These are phyloP conservation scores for Spilarctia lutea DNA, from an alignment of 2,888 invertebrate species.

Conservation along the genomic window DNA sequence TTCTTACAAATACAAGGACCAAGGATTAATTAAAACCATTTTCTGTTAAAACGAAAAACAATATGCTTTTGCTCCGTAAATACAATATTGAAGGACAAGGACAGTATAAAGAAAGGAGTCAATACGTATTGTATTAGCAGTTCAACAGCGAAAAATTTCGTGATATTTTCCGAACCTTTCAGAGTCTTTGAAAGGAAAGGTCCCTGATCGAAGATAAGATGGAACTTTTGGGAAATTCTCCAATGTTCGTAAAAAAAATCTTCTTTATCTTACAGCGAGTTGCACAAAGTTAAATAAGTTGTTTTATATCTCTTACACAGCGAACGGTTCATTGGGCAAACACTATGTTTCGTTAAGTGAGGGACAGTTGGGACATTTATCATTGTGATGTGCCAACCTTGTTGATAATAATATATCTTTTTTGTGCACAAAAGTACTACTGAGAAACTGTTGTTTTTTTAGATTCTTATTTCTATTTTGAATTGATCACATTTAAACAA, in stretches of 20 bases:
- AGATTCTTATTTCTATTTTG: too few species aligned
- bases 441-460: too few species aligned
- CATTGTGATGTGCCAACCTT: neutral
- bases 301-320: conserved; percentile 27
- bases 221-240: conserved; percentile 27
- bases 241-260: conserved; percentile 19
- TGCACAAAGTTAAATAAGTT: conserved; percentile 23
- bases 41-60: neutral
- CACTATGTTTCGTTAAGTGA: neutral
- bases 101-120: neutral
- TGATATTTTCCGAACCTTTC: conserved; percentile 22
- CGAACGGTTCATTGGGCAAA: neutral
- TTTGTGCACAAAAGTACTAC: neutral
- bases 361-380: neutral
- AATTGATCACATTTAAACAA: too few species aligned
- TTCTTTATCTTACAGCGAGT: conserved; percentile 18
- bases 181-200: conserved; percentile 32
- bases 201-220: conserved; percentile 19
- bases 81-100: neutral
- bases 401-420: neutral
- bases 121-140: conserved; percentile 3
- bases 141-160: conserved; percentile 7
- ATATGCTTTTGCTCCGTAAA: neutral
- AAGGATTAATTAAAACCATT: neutral
- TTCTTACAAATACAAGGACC: neutral